Evolutionary conservation across 1,140 invertebrate genomes (phyloP), one percentile per base, ranked within the genome.

Genomic region (Drosophila mayri): DNA sequence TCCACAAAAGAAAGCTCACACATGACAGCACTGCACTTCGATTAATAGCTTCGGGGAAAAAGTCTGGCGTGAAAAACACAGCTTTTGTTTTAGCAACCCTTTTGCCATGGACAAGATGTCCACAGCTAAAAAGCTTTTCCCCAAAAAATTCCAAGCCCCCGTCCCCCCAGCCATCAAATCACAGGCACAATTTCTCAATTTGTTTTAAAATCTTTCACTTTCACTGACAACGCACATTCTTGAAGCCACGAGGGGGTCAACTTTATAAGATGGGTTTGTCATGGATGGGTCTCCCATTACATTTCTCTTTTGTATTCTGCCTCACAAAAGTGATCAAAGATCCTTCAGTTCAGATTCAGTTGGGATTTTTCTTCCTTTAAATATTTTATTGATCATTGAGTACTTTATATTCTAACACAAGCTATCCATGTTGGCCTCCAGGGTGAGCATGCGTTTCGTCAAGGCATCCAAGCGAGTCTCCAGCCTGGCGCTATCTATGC

Each of bases 51-150:
- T 16, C 40, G 46, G 28, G 49, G 10, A 62, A 62, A 80, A 77
- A 59, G 4, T 68, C 35, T n/a, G 41, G 40, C 20, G 28, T 30
- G 41, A 14, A 59, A 76, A 87, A 88, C 84, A 88, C 18, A 82
- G 80, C 72, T 88, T 88, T 88, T 90, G 73, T 88, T 88, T 88
- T 88, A 88, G 68, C 62, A 59, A 68, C 43, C 66, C 66, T 64
- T 55, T 55, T 55, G 44, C 44, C 49, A 30, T 25, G 46, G 18
- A 62, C 47, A 66, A 66, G 57, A 77, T 70, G 81, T 80, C 78
- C 72, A 55, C 71, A 57, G 63, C 67, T 87, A 87, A 88, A 88
- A 84, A 87, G 84, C 80, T 83, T 87, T 87, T 88, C 65, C 72
- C 59, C 46, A 18, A 43, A 35, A 49, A 52, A 68, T 70, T 70